Evolutionary conservation across 2,113 vertebrate genomes (phyloP), one percentile per base, ranked within the genome.

Genomic region (Seriola quinqueradiata): DNA sequence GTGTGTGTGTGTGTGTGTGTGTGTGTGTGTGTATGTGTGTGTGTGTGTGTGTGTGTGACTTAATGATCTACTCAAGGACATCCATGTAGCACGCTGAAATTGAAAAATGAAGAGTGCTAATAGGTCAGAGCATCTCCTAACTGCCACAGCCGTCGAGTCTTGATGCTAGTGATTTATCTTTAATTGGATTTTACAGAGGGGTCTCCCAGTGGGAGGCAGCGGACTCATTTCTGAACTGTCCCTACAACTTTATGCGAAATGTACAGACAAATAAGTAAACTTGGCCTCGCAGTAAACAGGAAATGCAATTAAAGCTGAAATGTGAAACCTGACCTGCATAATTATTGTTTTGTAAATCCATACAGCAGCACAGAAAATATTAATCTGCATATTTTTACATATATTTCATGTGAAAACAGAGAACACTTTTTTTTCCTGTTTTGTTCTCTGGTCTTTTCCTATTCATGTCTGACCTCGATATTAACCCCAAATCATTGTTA

Each of bases 111-210:
- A 36, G 70, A 79, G 68, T 13, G 72, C 65, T 81, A 81, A 83
- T 77, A 79, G 76, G 72, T 66, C 44, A 3, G 42, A 75, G 85
- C 21, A 50, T 75, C 69, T 79, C 68, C n/a, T 42, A 16, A 52
- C 54, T 81, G 74, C 36, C 5, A 10, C 66, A 75, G 67, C 57
- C 68, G 7, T 52, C 23, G 19, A 61, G 69, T 57, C 61, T 59
- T 44, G 63, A 77, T 79, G 57, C 61, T 23, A 9, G 42, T 74
- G 69, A 85, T 89, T 78, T 72, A 83, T 87, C 67, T 85, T 81
- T 87, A 78, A 75, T 78, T 88, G 75, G 77, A 85, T 85, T 80
- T 90, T 77, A 75, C 32, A 82, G 57, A 81, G 54, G 17, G 40
- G 44, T 83, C 79, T 84, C 83, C 88, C 90, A 23, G 32, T 54